Evolutionary conservation across 2,113 vertebrate species (phyloP).

Genomic region (Macaca mulatta): DNA sequence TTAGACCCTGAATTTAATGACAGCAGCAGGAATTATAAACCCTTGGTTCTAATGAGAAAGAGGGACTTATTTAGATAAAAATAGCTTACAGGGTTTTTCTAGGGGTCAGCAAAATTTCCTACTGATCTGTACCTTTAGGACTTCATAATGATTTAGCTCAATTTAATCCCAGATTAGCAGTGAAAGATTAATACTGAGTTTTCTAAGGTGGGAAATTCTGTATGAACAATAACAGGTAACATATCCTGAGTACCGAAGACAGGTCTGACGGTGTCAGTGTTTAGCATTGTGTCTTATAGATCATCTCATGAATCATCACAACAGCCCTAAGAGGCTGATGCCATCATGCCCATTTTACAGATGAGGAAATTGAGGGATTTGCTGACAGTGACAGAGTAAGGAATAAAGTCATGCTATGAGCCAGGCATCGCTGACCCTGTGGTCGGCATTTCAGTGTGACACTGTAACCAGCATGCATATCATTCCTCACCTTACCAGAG

Average conservation of each 20-base stretch:
- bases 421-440: not conserved
- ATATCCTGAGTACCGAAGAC: not conserved
- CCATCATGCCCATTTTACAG: not conserved
- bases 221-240: not conserved
- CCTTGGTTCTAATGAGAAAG: not conserved
- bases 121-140: not conserved
- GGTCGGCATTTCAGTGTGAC: no score
- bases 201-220: not conserved
- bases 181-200: not conserved
- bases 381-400: not conserved
- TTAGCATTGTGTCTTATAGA: not conserved
- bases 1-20: not conserved
- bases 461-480: not conserved
- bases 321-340: not conserved
- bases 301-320: not conserved
- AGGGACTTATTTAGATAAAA: slow-evolving; percentile 7
- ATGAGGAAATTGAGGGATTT: not conserved
- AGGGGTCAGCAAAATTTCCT: not conserved
- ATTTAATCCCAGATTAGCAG: not conserved
- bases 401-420: not conserved
- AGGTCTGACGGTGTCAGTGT: not conserved
- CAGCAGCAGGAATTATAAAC: not conserved
- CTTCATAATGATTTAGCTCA: not conserved
- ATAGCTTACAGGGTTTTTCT: not conserved
- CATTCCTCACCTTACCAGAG: not conserved